A percentile compares a stretch with the other conserved stretches of the same genome.
These are phyloP conservation scores for Setipinna tenuifilis DNA, from an alignment of 2,797 vertebrate genomes.

Conservation along the genomic window DNA sequence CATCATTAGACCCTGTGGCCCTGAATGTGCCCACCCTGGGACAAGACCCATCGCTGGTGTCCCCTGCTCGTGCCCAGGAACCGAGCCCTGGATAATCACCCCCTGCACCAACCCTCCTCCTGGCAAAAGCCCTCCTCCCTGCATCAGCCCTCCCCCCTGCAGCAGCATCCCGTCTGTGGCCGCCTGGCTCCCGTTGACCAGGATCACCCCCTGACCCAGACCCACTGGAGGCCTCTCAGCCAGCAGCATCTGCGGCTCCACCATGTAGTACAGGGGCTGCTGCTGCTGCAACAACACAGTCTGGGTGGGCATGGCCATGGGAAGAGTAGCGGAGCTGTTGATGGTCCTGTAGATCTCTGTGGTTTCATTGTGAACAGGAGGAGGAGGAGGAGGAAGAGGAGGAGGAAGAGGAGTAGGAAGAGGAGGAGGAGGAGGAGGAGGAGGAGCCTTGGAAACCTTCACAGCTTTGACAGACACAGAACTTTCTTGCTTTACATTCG, in stretches of 20 bases:
- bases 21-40: background rate
- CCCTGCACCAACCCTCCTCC: background rate
- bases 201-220: constrained; percentile 38
- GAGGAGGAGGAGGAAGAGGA: background rate
- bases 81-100: background rate
- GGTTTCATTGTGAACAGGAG: constrained; percentile 44
- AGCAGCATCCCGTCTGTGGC: constrained; percentile 26
- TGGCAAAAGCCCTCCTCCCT: background rate
- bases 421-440: constrained; percentile 12
- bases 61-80: background rate
- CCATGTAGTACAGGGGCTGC: constrained; percentile 39
- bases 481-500: constrained; percentile 53
- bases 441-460: background rate
- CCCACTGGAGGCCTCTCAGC: constrained; percentile 19
- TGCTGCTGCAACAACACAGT: constrained; percentile 30
- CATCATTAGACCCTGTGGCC: background rate
- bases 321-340: background rate
- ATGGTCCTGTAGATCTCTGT: constrained; percentile 41
- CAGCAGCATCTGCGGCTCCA: constrained; percentile 38
- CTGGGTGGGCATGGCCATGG: constrained; percentile 6
- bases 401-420: too few species aligned
- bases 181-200: constrained; percentile 17
- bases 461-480: constrained; percentile 38
- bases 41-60: too few species aligned
- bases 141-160: constrained; percentile 24